Percentiles rank a stretch among this genome's conserved stretches.
These are phyloP conservation scores for Atrichornis clamosus DNA, from an alignment of 2,113 vertebrate genomes.

Conservation along the genomic window DNA sequence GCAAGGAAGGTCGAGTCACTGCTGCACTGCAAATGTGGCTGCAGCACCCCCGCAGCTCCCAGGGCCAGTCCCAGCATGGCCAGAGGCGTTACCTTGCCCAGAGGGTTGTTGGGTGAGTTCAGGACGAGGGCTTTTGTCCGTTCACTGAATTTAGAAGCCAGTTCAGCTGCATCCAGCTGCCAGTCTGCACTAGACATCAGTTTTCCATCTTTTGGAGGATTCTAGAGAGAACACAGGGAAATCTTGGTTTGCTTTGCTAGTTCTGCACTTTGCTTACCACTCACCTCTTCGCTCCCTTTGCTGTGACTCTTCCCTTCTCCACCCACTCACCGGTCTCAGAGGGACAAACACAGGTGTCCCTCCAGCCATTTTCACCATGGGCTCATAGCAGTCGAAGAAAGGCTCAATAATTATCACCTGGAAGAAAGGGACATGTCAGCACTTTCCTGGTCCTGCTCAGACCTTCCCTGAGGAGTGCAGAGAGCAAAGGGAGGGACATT, in stretches of 20 bases:
- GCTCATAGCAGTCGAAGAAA: constrained; percentile 92
- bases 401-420: constrained; percentile 96
- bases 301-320: not conserved
- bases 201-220: constrained; percentile 32
- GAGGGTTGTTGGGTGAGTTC: constrained; percentile 94
- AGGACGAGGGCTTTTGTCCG: constrained; percentile 88
- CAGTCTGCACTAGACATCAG: constrained; percentile 82
- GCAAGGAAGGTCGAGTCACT: not conserved
- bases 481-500: not conserved
- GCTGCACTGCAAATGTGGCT: not conserved
- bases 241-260: not conserved
- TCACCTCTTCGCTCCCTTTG: not conserved
- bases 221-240: constrained; percentile 59
- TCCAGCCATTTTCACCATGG: constrained; percentile 90
- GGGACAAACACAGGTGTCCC: constrained; percentile 84
- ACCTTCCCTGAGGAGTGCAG: not conserved
- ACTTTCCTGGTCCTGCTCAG: not conserved
- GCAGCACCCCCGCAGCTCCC: not conserved
- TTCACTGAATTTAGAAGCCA: constrained; percentile 85
- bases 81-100: constrained; percentile 84
- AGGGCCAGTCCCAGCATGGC: not conserved
- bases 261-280: not conserved
- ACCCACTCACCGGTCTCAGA: constrained; percentile 82
- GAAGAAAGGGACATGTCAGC: not conserved
- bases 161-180: constrained; percentile 83